A percentile compares a stretch with the other conserved stretches of the same genome.
phyloP scores from a whole-genome alignment of 53 echinoderm and acorn worm species.

The Apostichopus leukothele region DNA sequence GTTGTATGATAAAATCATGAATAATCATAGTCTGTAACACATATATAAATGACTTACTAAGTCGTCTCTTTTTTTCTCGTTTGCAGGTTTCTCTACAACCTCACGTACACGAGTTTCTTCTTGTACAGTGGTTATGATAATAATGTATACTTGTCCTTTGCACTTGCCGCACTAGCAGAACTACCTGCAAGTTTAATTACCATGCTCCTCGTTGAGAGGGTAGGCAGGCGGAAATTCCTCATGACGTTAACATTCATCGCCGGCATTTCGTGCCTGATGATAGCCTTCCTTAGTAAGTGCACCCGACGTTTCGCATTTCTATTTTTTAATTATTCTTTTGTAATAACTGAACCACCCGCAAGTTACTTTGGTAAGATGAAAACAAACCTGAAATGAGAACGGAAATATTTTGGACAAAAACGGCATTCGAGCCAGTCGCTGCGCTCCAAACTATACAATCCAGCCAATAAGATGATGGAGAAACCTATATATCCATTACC shows the following conservation, averaged over 20 bases:
- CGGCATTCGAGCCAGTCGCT: too few species aligned
- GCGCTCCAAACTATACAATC: too few species aligned
- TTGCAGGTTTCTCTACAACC: conserved; percentile 27
- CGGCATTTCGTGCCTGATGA: conserved; percentile 15
- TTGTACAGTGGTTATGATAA: conserved; percentile 29
- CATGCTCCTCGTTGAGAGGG: conserved; percentile 10
- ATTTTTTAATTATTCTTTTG: too few species aligned
- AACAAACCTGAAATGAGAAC: too few species aligned
- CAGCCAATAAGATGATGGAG: too few species aligned
- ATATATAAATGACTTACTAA: too few species aligned
- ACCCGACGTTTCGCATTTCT: neutral
- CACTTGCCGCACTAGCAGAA: conserved; percentile 19
- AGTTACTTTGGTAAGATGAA: too few species aligned
- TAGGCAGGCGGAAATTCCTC: conserved; percentile 28
- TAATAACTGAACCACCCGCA: too few species aligned
- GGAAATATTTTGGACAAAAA: too few species aligned
- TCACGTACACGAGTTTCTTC: conserved; percentile 31
- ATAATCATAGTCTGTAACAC: too few species aligned
- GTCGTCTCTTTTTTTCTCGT: neutral
- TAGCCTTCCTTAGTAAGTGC: conserved; percentile 35
- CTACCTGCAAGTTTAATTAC: conserved; percentile 29
- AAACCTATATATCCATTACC: too few species aligned
- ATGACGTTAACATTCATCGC: conserved; percentile 20
- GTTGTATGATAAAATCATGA: too few species aligned
- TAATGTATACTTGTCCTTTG: conserved; percentile 28